A percentile compares a stretch with the other conserved stretches of the same genome.
These are phyloP conservation scores for Megathymus violae DNA, from an alignment of 1,140 invertebrate genomes.

Conservation along the genomic window DNA sequence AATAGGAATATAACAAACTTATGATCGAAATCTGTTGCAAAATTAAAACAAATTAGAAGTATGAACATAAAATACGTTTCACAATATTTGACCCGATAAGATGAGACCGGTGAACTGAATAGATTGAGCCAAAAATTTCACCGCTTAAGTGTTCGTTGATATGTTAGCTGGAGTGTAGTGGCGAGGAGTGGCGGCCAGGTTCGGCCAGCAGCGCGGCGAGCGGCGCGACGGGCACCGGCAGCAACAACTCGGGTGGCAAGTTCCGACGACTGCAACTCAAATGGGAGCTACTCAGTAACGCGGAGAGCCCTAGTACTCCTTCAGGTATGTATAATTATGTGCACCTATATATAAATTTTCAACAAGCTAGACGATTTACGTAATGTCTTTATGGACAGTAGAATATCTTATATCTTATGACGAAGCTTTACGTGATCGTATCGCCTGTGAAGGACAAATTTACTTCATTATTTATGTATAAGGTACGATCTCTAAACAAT, in stretches of 20 bases:
- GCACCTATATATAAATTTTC: too few relatives aligned
- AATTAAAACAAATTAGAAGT: too few relatives aligned
- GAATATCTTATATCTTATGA: background rate
- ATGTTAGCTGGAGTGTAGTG: conserved; percentile 69
- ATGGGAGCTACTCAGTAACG: conserved; percentile 91
- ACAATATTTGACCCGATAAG: background rate
- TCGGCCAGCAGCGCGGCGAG: conserved; percentile 70
- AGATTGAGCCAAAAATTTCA: background rate
- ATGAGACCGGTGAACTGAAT: background rate
- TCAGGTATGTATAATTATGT: too few relatives aligned
- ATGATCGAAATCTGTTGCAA: too few relatives aligned
- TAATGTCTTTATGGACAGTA: background rate
- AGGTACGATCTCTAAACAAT: conserved; percentile 41
- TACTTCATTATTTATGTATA: conserved; percentile 40
- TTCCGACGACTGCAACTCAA: conserved; percentile 93
- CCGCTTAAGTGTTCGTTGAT: too few relatives aligned
- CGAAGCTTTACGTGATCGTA: background rate
- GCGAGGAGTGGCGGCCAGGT: conserved; percentile 69
- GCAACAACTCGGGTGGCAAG: conserved; percentile 73
- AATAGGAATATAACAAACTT: too few relatives aligned
- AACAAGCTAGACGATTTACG: too few relatives aligned
- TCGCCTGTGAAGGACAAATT: conserved; percentile 17
- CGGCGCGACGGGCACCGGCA: conserved; percentile 57
- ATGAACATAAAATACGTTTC: background rate
- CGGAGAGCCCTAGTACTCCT: conserved; percentile 70